phyloP scores from a whole-genome alignment of 35 echinoderm and acorn worm genomes.

The Lytechinus variegatus region DNA sequence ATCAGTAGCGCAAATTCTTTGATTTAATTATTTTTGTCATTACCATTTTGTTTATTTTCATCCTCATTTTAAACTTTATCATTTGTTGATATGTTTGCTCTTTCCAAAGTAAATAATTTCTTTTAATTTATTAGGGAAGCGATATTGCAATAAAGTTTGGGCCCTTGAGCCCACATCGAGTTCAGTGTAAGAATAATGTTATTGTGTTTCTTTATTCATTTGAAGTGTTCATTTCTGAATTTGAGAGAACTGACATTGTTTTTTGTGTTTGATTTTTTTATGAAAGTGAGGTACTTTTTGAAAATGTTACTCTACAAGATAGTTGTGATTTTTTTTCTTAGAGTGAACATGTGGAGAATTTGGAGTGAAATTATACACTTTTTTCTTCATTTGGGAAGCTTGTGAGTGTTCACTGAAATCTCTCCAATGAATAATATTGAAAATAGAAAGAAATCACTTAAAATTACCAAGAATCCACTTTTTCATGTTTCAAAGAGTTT shows the following conservation, averaged over 20 bases:
- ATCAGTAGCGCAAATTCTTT: not conserved
- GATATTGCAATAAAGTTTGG: constrained; percentile 53
- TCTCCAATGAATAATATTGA: too few species aligned
- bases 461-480: too few species aligned
- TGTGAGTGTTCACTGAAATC: too few species aligned
- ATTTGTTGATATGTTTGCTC: constrained; percentile 40
- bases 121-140: constrained; percentile 56
- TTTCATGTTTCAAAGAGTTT: too few species aligned
- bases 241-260: not conserved
- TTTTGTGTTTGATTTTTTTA: not conserved
- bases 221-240: not conserved
- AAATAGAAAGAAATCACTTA: too few species aligned
- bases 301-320: too few species aligned
- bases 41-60: not conserved
- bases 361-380: too few species aligned
- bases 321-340: too few species aligned
- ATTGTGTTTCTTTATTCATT: not conserved
- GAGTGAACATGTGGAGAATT: too few species aligned
- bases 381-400: too few species aligned
- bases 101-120: constrained; percentile 50
- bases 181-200: constrained; percentile 14
- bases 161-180: not conserved
- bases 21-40: not conserved
- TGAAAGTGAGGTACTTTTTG: not conserved
- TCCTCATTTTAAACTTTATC: not conserved